phyloP scores from a whole-genome alignment of 2,113 vertebrate species.

The Phylloscopus trochiloides region DNA sequence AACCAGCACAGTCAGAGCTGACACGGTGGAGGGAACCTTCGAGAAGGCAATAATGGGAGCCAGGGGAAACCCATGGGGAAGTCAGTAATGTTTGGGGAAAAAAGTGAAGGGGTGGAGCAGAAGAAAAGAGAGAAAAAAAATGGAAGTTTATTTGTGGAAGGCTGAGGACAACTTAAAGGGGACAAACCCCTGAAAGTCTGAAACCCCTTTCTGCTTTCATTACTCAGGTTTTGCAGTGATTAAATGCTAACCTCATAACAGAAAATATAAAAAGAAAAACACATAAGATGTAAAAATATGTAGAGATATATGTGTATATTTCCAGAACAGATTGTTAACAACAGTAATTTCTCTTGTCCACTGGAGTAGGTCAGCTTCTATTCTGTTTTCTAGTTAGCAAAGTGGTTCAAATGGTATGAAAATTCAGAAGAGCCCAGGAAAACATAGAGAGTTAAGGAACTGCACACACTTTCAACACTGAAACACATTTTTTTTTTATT shows the following conservation, averaged over 20 bases:
- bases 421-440: background rate
- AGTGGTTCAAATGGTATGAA: background rate
- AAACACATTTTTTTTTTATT: background rate
- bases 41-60: background rate
- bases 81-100: background rate
- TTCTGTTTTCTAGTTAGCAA: background rate
- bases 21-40: background rate
- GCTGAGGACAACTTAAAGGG: background rate
- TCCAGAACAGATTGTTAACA: background rate
- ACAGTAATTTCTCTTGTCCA: background rate
- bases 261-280: background rate
- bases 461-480: background rate
- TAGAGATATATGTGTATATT: background rate
- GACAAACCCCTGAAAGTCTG: background rate
- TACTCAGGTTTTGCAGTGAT: background rate
- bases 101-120: background rate
- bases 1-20: background rate
- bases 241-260: background rate
- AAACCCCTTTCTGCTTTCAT: background rate
- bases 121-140: background rate
- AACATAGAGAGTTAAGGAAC: background rate
- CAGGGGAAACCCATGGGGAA: background rate
- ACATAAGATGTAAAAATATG: background rate
- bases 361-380: background rate
- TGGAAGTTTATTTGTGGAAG: background rate